Conservation (phyloP, 2,797 vertebrate species). For the Buphagus erythrorhynchus region DNA sequence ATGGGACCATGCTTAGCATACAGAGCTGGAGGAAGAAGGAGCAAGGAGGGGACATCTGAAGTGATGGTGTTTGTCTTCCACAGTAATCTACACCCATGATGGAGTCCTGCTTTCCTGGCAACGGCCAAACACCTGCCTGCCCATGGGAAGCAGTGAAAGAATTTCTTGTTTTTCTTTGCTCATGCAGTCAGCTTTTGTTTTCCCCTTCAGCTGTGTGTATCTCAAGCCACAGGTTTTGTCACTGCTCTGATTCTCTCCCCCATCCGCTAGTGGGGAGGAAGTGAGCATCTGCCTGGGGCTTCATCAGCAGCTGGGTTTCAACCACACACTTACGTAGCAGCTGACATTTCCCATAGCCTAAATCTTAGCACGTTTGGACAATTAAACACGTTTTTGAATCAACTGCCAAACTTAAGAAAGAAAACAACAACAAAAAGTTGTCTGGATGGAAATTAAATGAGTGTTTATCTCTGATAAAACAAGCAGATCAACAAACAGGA, state of each 20-base stretch:
- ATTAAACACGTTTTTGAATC: not conserved
- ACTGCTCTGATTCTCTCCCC: not conserved
- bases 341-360: not conserved
- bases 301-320: not conserved
- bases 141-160: not conserved
- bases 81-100: accelerated
- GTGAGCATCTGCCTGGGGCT: accelerated
- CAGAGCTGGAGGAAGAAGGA: not conserved
- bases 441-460: not conserved
- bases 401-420: not conserved
- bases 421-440: not conserved
- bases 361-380: not conserved
- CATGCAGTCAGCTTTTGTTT: accelerated
- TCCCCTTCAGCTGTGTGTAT: not conserved
- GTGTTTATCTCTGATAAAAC: not conserved
- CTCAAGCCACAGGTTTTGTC: not conserved
- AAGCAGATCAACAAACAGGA: not conserved
- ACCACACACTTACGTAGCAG: not conserved
- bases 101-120: not conserved
- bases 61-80: accelerated
- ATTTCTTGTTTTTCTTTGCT: not conserved
- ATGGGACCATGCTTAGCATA: not conserved
- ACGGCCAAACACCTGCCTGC: not conserved
- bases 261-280: not conserved
- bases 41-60: not conserved